Base-by-base conservation (phyloP, 2,888 invertebrate species). In the Stenotaenia linearis region DNA sequence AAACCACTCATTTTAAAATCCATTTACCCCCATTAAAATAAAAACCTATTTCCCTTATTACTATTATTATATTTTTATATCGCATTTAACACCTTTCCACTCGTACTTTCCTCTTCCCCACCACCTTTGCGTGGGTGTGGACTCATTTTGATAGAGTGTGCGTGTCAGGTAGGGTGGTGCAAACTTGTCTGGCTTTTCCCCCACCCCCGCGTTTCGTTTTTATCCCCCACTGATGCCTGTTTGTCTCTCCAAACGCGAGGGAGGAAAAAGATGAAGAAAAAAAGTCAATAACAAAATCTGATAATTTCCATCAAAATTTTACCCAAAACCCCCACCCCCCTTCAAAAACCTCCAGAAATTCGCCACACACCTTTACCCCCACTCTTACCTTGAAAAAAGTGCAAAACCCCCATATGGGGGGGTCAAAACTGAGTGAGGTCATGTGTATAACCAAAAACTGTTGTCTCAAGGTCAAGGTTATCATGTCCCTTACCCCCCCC, bases 161-260 rank as follows among this genome's bases (percentile, higher is more conserved):
- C 69, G 69, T 69, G 69, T 69, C 69, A 69, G 69, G 69, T 69
- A 69, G 69, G 69, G 69, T 69, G 69, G 69, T 69, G 69, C 69
- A 69, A 69, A 69, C 69, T 69, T 10, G 69, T 69, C 69, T 69
- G 69, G 69, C 69, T 69, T 69, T 69, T 69, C 28, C 69, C 69
- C 69, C 69, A 69, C 69, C 69, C 69, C 69, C 69, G 69, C 69
- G 69, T 69, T 69, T 69, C 69, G 69, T 69, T 69, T 69, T 69
- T 69, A 69, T 69, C 69, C 69, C 69, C 69, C 69, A 69, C 69
- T 28, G 69, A 69, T 69, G 69, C 69, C 69, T 69, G 69, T 69
- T 69, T 69, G 69, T 69, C 69, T 69, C 23, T 69, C 23, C 25
- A 28, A 28, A 10, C 25, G 69, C 15, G 2, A 69, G 69, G 69